Conservation (phyloP, 1,140 invertebrate genomes). For the Trichomalopsis sarcophagae region DNA sequence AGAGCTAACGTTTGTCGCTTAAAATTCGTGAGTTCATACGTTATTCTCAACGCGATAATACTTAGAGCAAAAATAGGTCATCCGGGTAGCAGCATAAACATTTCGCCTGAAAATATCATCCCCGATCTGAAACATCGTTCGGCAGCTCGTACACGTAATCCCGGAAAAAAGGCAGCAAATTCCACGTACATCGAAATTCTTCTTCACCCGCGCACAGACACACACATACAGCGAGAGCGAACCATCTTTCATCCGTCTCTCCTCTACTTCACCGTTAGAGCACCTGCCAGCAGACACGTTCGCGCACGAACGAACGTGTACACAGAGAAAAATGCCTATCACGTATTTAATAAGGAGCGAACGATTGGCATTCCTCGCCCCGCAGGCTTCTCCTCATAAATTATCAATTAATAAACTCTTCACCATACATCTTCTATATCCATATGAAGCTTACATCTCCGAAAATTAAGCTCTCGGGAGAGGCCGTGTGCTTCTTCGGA, state of each 20-base stretch:
- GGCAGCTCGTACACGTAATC: too few relatives aligned
- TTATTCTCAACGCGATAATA: too few relatives aligned
- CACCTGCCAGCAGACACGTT: not conserved
- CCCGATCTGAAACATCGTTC: too few relatives aligned
- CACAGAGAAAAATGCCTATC: constrained; percentile 35
- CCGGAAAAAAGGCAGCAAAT: not conserved
- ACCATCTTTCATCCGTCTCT: not conserved
- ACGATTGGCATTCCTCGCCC: constrained; percentile 9
- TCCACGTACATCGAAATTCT: not conserved
- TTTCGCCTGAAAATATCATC: too few relatives aligned
- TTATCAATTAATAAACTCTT: constrained; percentile 43
- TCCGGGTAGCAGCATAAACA: too few relatives aligned
- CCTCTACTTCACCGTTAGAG: not conserved
- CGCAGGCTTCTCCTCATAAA: constrained; percentile 21
- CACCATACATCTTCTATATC: not conserved
- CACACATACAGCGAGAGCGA: too few relatives aligned
- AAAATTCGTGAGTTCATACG: too few relatives aligned
- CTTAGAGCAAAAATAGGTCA: too few relatives aligned
- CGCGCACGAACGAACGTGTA: not conserved
- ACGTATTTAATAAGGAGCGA: constrained; percentile 48
- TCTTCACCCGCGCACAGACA: too few relatives aligned
- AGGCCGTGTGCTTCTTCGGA: not conserved
- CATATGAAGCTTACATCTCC: not conserved
- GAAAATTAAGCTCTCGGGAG: not conserved
- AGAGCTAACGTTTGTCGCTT: too few relatives aligned